A percentile compares a stretch with the other conserved stretches of the same genome.
These are phyloP conservation scores for Tragelaphus buxtoni DNA, from an alignment of 2,113 vertebrate species.

Conservation along the genomic window DNA sequence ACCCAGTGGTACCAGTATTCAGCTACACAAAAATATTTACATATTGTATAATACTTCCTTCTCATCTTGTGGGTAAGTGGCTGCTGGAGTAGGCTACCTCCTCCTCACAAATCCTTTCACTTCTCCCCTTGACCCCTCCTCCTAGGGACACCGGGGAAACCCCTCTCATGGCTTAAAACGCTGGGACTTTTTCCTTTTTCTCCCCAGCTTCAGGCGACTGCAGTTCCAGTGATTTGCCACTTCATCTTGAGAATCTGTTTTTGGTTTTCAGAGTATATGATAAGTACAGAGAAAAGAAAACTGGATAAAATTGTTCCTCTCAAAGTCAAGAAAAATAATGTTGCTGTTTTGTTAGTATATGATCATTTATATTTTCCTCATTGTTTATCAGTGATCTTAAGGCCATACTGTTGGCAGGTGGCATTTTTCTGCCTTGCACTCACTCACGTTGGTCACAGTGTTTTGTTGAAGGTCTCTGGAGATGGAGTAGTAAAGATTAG, in stretches of 20 bases:
- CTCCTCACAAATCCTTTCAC: not conserved
- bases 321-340: not conserved
- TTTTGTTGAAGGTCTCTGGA: not conserved
- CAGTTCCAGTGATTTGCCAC: not conserved
- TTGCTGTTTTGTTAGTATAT: not conserved
- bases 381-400: not conserved
- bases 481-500: not conserved
- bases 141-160: not conserved
- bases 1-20: too few relatives aligned
- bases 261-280: not conserved
- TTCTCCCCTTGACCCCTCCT: not conserved
- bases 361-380: accelerated
- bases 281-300: not conserved
- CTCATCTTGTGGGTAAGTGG: not conserved
- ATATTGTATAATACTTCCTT: not conserved
- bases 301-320: not conserved
- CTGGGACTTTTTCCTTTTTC: not conserved
- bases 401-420: not conserved
- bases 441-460: not conserved
- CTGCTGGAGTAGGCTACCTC: not conserved
- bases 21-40: not conserved
- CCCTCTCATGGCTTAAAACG: not conserved
- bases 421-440: not conserved
- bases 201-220: not conserved
- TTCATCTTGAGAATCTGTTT: not conserved